Percentiles rank a stretch among this genome's conserved stretches.
Evolutionary conservation across 1,140 invertebrate species (phyloP).

Genomic region (Drosophila virilis): DNA sequence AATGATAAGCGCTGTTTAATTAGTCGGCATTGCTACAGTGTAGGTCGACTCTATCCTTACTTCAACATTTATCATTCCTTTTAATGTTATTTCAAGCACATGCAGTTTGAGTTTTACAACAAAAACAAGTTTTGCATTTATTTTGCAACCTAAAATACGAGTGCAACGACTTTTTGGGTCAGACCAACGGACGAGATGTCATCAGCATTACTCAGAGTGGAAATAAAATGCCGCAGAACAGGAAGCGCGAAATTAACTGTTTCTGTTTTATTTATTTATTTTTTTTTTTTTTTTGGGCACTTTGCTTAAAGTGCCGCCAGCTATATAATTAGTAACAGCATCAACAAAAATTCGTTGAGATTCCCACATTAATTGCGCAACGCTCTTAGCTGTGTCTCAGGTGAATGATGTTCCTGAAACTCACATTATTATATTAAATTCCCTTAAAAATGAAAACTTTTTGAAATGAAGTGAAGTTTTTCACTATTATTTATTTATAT

Average conservation of each 20-base stretch:
- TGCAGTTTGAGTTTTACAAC: conserved; percentile 5
- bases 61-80: background rate
- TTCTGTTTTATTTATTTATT: conserved; percentile 15
- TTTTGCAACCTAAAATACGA: conserved; percentile 23
- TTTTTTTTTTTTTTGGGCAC: conserved; percentile 10
- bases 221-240: conserved; percentile 32
- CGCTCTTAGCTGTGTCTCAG: conserved; percentile 8
- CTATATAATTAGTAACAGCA: conserved; percentile 45
- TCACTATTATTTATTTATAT: too few species aligned
- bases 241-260: conserved; percentile 39
- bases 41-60: background rate
- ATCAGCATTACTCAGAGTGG: conserved; percentile 51
- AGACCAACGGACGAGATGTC: conserved; percentile 26
- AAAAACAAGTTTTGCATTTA: conserved; percentile 42
- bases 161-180: conserved; percentile 55
- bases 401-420: conserved; percentile 1
- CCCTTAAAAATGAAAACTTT: conserved; percentile 6
- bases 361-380: conserved; percentile 42
- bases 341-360: conserved; percentile 31
- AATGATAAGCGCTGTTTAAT: background rate
- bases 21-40: background rate
- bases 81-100: conserved; percentile 14
- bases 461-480: background rate
- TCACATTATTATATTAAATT: conserved; percentile 1
- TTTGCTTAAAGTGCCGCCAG: conserved; percentile 27